Conservation (phyloP, 1,140 invertebrate species). For the Orchesella cincta region DNA sequence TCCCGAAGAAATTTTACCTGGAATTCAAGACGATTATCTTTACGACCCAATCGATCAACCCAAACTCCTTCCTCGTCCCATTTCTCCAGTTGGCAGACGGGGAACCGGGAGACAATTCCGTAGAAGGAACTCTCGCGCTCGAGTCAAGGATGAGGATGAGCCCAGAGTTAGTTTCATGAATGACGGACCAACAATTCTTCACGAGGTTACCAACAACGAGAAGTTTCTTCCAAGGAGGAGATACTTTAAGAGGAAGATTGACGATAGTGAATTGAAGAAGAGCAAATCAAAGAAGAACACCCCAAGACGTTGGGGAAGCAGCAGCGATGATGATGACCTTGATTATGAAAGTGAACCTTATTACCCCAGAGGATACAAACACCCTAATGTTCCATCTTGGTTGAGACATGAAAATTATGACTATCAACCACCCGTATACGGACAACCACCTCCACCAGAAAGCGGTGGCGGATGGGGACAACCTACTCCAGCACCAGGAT, state of each 20-base stretch:
- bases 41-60: neutral
- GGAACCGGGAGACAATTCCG: neutral
- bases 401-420: neutral
- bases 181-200: neutral
- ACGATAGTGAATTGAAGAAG: neutral
- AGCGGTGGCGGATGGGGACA: conserved; percentile 1
- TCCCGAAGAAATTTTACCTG: conserved; percentile 5
- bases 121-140: neutral
- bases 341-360: neutral
- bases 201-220: neutral
- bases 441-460: conserved; percentile 5
- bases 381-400: conserved; percentile 4
- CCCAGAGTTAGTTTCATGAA: neutral
- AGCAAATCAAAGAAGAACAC: neutral
- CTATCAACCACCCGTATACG: conserved; percentile 4
- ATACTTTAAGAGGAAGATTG: conserved; percentile 22
- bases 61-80: neutral
- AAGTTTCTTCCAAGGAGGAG: neutral
- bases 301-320: neutral
- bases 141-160: neutral
- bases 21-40: neutral
- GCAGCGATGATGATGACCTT: neutral
- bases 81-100: conserved; percentile 1
- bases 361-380: neutral
- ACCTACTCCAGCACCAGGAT: neutral